Percentiles rank a stretch among this genome's conserved stretches.
Conservation (phyloP, 2,113 vertebrate genomes). For the Tetraodon nigroviridis region DNA sequence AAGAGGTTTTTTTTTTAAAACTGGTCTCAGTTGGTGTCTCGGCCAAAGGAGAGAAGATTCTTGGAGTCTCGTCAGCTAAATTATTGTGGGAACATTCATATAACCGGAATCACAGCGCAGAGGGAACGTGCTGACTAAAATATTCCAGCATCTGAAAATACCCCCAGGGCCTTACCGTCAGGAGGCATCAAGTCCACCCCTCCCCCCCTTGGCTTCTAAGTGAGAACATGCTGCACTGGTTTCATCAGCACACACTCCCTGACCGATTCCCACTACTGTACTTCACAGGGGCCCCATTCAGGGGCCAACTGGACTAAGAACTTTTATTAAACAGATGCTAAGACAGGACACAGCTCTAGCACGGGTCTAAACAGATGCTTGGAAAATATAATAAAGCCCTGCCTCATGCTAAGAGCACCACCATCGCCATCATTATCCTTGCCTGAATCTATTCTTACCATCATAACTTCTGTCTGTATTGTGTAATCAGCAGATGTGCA, state of each 20-base stretch:
- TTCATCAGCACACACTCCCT: constrained; percentile 1
- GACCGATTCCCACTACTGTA: constrained; percentile 8
- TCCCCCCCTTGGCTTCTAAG: not conserved
- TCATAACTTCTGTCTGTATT: too few species aligned
- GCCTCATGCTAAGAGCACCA: too few species aligned
- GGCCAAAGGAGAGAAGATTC: constrained; percentile 3
- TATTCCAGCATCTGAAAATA: constrained; percentile 16
- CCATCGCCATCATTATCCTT: too few species aligned
- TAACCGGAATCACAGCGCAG: constrained; percentile 15
- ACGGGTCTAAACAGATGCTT: too few species aligned
- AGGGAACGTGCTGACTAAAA: constrained; percentile 18
- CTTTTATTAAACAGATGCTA: not conserved
- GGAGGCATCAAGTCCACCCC: constrained; percentile 9
- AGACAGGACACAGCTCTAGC: too few species aligned
- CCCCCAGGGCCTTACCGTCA: constrained; percentile 23
- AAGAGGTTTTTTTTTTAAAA: constrained; percentile 24
- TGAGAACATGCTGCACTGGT: constrained; percentile 12
- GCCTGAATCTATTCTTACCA: too few species aligned
- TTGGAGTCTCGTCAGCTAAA: constrained; percentile 22
- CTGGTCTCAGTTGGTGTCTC: constrained; percentile 10
- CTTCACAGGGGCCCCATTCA: too few species aligned
- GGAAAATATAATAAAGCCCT: too few species aligned
- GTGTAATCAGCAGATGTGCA: too few species aligned
- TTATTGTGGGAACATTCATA: constrained; percentile 11
- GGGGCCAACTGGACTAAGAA: too few species aligned